phyloP scores from a whole-genome alignment of 2,888 invertebrate genomes.

The Xanthia icteritia region DNA sequence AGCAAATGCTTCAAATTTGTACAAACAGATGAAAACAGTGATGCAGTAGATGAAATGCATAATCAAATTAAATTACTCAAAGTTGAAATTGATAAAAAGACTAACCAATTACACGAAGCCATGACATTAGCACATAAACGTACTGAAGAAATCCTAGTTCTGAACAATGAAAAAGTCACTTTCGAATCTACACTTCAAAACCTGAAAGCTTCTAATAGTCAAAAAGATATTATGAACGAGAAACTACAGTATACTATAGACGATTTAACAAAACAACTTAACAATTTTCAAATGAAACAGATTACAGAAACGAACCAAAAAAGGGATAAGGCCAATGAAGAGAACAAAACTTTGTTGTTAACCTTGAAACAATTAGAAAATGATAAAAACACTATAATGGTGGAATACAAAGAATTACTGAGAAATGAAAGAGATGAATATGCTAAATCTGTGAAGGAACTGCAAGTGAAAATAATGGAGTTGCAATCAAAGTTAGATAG shows the following conservation, averaged over 20 bases:
- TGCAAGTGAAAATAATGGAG: constrained; percentile 79
- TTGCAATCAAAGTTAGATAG: constrained; percentile 81
- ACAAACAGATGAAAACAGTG: constrained; percentile 78
- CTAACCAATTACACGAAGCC: constrained; percentile 81
- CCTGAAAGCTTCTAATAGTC: constrained; percentile 74
- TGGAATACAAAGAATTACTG: constrained; percentile 88
- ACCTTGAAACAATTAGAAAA: constrained; percentile 83
- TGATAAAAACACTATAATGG: constrained; percentile 82
- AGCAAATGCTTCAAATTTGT: constrained; percentile 66
- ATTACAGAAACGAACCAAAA: constrained; percentile 69
- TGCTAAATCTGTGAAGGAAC: constrained; percentile 77
- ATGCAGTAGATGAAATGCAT: constrained; percentile 67
- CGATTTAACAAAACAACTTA: constrained; percentile 74
- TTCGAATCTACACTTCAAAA: constrained; percentile 77
- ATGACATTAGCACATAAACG: constrained; percentile 79
- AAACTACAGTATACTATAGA: constrained; percentile 73
- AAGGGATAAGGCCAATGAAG: constrained; percentile 79
- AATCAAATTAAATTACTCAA: constrained; percentile 68
- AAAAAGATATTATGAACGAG: constrained; percentile 77
- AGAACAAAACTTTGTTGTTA: constrained; percentile 84
- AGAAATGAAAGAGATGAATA: constrained; percentile 88
- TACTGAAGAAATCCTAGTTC: constrained; percentile 76
- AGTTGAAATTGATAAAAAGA: constrained; percentile 70
- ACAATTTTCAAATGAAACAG: constrained; percentile 71
- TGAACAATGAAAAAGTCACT: constrained; percentile 81